phyloP scores from a whole-genome alignment of 2,888 invertebrate genomes.

The Hydriomena furcata region DNA sequence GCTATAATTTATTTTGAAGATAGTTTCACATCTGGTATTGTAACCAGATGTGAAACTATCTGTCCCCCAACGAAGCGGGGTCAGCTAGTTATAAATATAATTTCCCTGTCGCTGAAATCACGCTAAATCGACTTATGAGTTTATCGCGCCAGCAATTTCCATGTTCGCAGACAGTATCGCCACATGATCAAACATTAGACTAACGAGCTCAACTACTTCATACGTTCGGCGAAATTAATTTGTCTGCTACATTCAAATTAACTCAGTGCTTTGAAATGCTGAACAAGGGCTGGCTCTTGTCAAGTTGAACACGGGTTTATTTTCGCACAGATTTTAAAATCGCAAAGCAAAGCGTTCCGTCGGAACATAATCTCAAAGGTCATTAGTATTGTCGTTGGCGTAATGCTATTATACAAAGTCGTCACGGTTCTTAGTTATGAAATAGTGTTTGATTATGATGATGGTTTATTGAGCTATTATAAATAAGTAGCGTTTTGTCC shows the following conservation, averaged over 20 bases:
- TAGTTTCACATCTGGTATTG: no score
- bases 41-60: no score
- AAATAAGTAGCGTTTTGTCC: no score
- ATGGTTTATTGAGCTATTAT: constrained; percentile 2
- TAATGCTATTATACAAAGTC: not conserved
- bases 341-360: not conserved
- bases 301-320: constrained; percentile 9
- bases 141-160: constrained; percentile 55
- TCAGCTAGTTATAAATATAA: no score
- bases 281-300: constrained; percentile 24
- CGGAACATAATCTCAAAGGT: not conserved
- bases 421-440: constrained; percentile 6
- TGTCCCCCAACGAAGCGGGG: no score
- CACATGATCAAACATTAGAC: constrained; percentile 51
- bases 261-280: constrained; percentile 25
- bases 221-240: constrained; percentile 50
- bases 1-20: no score
- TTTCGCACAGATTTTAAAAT: constrained; percentile 8
- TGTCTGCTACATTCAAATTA: constrained; percentile 35
- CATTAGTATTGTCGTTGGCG: not conserved
- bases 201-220: constrained; percentile 59
- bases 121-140: constrained; percentile 10
- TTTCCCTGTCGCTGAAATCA: not conserved
- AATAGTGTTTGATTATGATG: not conserved
- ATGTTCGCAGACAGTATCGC: constrained; percentile 48